A percentile compares a stretch with the other conserved stretches of the same genome.
Evolutionary conservation across 1,140 invertebrate species (phyloP).

Genomic region (Eubasilissa regina): DNA sequence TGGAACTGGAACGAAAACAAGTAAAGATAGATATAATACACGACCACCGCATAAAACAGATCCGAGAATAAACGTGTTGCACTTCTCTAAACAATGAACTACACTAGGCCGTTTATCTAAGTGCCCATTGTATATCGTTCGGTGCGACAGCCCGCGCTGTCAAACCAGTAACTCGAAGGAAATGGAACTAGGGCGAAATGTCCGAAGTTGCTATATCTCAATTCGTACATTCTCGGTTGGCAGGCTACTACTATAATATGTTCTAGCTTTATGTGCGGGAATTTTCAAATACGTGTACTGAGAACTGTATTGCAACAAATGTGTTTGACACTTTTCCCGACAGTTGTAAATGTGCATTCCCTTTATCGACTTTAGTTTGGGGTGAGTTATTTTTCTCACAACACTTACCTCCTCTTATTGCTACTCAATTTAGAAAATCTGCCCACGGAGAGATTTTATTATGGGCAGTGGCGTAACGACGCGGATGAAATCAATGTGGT

Average conservation of each 20-base stretch:
- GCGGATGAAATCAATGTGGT: too few species aligned
- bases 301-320: constrained; percentile 9
- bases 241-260: too few species aligned
- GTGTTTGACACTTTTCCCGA: background rate
- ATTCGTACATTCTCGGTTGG: too few species aligned
- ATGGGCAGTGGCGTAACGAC: too few species aligned
- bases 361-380: too few species aligned
- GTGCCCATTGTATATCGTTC: constrained; percentile 12
- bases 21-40: background rate
- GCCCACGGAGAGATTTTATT: too few species aligned
- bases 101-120: constrained; percentile 20
- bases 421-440: too few species aligned
- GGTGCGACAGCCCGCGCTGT: background rate
- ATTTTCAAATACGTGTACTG: background rate
- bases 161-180: background rate
- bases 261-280: too few species aligned
- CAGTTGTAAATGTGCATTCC: background rate
- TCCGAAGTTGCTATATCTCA: background rate
- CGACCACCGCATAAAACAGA: background rate
- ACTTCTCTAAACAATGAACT: background rate
- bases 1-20: background rate
- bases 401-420: too few species aligned
- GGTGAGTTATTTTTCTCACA: too few species aligned
- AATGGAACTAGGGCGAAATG: constrained; percentile 22
- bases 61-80: constrained; percentile 1